Evolutionary conservation across 2,113 vertebrate species (phyloP).

Genomic region (Theristicus caerulescens): DNA sequence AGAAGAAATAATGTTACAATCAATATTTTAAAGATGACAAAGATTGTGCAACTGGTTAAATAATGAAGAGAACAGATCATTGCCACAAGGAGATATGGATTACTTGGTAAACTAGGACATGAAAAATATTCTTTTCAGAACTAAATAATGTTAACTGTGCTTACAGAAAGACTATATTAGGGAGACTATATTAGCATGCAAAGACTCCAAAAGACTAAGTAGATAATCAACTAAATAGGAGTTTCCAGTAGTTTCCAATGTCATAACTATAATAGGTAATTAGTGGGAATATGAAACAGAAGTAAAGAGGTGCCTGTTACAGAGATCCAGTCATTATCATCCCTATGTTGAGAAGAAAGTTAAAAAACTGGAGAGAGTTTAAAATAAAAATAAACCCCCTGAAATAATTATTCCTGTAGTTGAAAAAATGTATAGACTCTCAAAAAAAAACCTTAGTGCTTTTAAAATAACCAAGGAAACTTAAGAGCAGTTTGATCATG

Average conservation of each 20-base stretch:
- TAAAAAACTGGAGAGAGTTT: neutral
- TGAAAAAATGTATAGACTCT: neutral
- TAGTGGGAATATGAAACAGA: neutral
- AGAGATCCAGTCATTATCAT: neutral
- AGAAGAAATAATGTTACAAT: neutral
- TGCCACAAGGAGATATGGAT: neutral
- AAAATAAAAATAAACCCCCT: neutral
- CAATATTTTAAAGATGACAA: neutral
- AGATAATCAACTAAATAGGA: neutral
- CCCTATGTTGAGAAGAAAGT: neutral
- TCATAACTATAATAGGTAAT: neutral
- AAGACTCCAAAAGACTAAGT: neutral
- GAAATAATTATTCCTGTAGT: neutral
- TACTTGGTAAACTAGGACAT: neutral
- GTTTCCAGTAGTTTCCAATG: neutral
- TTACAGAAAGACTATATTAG: neutral
- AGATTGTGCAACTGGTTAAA: neutral
- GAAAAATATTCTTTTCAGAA: neutral
- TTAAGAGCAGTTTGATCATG: neutral
- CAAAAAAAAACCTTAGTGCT: rapidly evolving
- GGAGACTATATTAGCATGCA: neutral
- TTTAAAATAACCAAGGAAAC: neutral
- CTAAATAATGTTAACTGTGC: neutral
- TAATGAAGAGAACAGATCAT: neutral
- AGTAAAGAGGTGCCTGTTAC: neutral